phyloP scores from a whole-genome alignment of 2,797 vertebrate genomes.

The Macropus fuliginosus region DNA sequence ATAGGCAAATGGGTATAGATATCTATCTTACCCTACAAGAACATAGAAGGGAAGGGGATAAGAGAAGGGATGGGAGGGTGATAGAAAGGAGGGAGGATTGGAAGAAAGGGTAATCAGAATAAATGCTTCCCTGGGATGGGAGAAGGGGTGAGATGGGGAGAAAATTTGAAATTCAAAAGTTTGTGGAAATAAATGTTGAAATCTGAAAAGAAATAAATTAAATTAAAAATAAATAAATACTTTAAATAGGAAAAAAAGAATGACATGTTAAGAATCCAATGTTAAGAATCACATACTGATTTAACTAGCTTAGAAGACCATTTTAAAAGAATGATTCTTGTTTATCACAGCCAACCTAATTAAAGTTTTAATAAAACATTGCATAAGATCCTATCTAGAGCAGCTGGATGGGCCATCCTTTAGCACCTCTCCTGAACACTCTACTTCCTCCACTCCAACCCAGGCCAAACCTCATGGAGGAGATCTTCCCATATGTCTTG shows the following conservation, averaged over 20 bases:
- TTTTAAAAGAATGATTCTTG: not conserved
- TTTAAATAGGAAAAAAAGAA: not conserved
- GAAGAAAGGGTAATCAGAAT: no score
- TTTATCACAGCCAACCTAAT: not conserved
- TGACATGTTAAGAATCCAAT: not conserved
- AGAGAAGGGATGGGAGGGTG: no score
- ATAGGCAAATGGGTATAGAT: no score
- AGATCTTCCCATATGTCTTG: not conserved
- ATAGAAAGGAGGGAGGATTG: no score
- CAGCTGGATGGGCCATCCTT: not conserved
- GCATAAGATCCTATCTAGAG: not conserved
- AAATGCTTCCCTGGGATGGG: no score
- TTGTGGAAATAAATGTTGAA: no score
- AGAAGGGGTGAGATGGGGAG: no score
- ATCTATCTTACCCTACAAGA: no score
- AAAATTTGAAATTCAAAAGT: no score
- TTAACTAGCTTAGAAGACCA: not conserved
- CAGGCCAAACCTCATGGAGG: not conserved
- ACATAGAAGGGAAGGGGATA: no score
- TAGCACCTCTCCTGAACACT: not conserved
- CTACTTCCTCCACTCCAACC: not conserved
- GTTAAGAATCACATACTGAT: not conserved
- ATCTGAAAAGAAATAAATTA: no score
- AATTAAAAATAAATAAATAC: no score
- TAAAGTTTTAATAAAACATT: not conserved